Base-by-base conservation (phyloP, 2,113 vertebrate species). In the Odobenus rosmarus region DNA sequence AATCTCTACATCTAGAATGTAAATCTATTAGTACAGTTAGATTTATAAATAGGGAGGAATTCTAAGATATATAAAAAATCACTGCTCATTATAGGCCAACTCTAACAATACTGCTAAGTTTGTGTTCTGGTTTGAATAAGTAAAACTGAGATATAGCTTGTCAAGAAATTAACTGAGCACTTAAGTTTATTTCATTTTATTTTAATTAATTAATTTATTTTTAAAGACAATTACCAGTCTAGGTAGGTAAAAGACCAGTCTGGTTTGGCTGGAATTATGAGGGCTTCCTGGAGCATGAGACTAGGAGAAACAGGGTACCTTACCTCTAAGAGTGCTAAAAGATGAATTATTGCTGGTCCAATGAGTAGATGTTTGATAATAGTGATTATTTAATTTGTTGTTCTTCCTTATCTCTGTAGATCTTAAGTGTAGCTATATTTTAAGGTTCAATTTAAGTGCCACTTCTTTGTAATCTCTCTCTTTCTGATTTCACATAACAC, bases 381-480 rank as follows among this genome's bases (percentile, higher is more conserved):
- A 81, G 19, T 72, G 82, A 81, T 8, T 8, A 1, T 72, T 96
- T 71, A 55, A 88, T 95, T 88, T 85, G 36, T 89, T 89, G 33
- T 86, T 86, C 3, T 59, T 61, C 53, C 28, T 42, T 83, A 33
- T 89, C n/a, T 88, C 81, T 88, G 42, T 36, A 85, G 49, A 95
- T 85, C 49, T 71, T 39, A 86, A n/a, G 26, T 55, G 39, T 76
- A 93, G 39, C 31, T 15, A 6, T 64, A 80, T 76, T 90, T 96
- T 93, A 84, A 76, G 9, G 39, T 80, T 96, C 26, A 26, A 1
- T n/a, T 93, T 51, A 89, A 94, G 80, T 94, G 57, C n/a, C 14
- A 39, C 28, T 61, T 84, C 49, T 91, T 91, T 31, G 15, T 71
- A 46, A 93, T 88, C 74, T 93, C 33, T 42, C 14, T 87, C n/a